Conservation (phyloP, 2,888 invertebrate genomes). For the Drosophila kanekoi region DNA sequence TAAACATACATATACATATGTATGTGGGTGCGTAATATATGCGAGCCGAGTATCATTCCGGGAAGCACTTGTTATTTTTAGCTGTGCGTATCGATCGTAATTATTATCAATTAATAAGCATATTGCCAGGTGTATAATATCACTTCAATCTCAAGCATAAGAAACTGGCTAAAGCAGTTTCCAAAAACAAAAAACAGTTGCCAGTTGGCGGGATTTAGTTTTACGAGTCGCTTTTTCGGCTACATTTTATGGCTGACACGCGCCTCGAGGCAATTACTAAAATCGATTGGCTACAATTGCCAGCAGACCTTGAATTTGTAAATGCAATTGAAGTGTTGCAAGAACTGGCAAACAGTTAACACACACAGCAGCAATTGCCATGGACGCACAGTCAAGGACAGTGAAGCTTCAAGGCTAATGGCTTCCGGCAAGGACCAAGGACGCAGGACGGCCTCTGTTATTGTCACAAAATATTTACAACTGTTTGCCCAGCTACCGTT, state of each 20-base stretch:
- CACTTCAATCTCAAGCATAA: neutral
- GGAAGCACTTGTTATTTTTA: constrained; percentile 12
- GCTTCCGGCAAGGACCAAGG: constrained; percentile 24
- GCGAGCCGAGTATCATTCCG: neutral
- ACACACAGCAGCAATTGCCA: constrained; percentile 34
- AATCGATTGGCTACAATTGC: constrained; percentile 24
- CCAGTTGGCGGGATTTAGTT: constrained; percentile 8
- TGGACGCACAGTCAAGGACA: constrained; percentile 58
- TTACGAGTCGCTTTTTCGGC: constrained; percentile 7
- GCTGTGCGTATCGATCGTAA: constrained; percentile 2
- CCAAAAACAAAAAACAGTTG: constrained; percentile 30
- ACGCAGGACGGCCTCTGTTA: constrained; percentile 31
- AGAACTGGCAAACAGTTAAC: constrained; percentile 60
- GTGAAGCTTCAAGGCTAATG: constrained; percentile 58
- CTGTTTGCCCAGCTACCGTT: constrained; percentile 64
- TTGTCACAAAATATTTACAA: constrained; percentile 63
- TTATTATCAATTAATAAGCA: constrained; percentile 6
- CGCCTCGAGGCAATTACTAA: constrained; percentile 38
- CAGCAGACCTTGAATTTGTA: constrained; percentile 60
- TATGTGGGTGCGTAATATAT: neutral
- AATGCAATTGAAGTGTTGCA: constrained; percentile 46
- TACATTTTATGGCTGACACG: constrained; percentile 43
- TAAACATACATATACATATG: constrained; percentile 1
- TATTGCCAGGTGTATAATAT: constrained; percentile 7
- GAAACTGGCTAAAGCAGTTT: neutral